Evolutionary conservation across 2,797 vertebrate genomes (phyloP).

Genomic region (Aeoliscus strigatus): DNA sequence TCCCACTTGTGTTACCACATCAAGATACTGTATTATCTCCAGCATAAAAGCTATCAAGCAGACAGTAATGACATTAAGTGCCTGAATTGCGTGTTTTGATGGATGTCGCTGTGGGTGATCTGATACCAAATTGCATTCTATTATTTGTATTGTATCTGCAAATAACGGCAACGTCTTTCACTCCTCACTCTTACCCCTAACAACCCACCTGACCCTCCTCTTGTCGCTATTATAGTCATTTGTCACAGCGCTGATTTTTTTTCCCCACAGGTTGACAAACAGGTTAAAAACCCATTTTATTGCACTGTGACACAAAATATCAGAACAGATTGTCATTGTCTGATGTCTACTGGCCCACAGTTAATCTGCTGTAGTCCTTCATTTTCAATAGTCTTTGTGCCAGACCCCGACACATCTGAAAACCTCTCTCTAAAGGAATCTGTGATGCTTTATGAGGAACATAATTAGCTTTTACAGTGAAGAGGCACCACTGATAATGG

Average conservation of each 20-base stretch:
- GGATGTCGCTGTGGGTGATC: slow-evolving; percentile 69
- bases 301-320: slow-evolving; percentile 53
- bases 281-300: slow-evolving; percentile 64
- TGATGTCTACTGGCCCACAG: slow-evolving; percentile 41
- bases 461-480: slow-evolving; percentile 40
- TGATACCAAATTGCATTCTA: slow-evolving; percentile 67
- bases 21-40: slow-evolving; percentile 67
- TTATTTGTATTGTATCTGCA: slow-evolving; percentile 62
- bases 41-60: slow-evolving; percentile 67
- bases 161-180: slow-evolving; percentile 47
- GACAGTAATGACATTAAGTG: slow-evolving; percentile 67
- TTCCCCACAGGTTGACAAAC: slow-evolving; percentile 59
- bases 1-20: slow-evolving; percentile 58
- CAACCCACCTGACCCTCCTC: slow-evolving; percentile 12
- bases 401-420: slow-evolving; percentile 20
- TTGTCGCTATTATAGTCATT: slow-evolving; percentile 52
- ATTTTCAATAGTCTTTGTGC: slow-evolving; percentile 34
- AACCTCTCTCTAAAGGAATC: slow-evolving; percentile 16
- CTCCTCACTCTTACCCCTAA: slow-evolving; percentile 26
- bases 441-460: slow-evolving; percentile 16
- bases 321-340: slow-evolving; percentile 63
- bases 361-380: slow-evolving; percentile 47
- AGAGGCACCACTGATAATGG: slow-evolving; percentile 7
- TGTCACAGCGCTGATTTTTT: slow-evolving; percentile 64
- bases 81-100: slow-evolving; percentile 71